Evolutionary conservation across 2,888 invertebrate species (phyloP), one percentile per base, ranked within the genome.

Genomic region (Odontocolon sp.): DNA sequence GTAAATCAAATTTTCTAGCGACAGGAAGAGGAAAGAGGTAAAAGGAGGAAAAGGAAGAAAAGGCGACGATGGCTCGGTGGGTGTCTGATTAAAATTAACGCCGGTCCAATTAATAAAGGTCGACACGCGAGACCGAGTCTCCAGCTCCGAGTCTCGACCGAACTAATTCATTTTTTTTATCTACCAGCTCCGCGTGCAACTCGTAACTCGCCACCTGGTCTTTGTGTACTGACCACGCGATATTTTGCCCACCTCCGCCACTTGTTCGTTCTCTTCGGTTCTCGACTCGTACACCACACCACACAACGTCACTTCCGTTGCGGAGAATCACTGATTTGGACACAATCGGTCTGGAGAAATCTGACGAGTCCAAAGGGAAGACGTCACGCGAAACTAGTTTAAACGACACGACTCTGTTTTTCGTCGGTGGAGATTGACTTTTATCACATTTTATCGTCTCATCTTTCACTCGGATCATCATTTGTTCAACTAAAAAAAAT

Each of bases 1-100:
- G 79, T 79, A 79, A 79, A 77, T 79, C 79, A 79, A 69, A 77
- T 72, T 77, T 71, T 70, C 57, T 67, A 40, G 40, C 45, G 45
- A 74, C 56, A 42, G 38, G 33, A 36, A 50, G 59, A 64, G 52
- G 36, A 61, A 47, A 52, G 52, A 6, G 31, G 66, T 3, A 36
- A n/a, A 40, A 45, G 59, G 52, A 64, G 56, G 31, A 56, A 42
- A 52, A 42, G 59, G 38, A 64, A 42, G 57, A 77, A 38, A 72
- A 72, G 72, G 72, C 72, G 77, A 77, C 72, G 72, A 77, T 71
- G 76, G 76, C 54, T 38, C 68, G 68, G 68, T 57, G 47, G 77
- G 68, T 59, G 72, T 64, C 81, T 86, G 86, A 88, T 89, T 87
- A 87, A 86, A 88, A 89, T 89, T 89, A 89, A 88, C 88, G 86